Conservation (phyloP, 2,113 vertebrate species). For the Nanorana parkeri region DNA sequence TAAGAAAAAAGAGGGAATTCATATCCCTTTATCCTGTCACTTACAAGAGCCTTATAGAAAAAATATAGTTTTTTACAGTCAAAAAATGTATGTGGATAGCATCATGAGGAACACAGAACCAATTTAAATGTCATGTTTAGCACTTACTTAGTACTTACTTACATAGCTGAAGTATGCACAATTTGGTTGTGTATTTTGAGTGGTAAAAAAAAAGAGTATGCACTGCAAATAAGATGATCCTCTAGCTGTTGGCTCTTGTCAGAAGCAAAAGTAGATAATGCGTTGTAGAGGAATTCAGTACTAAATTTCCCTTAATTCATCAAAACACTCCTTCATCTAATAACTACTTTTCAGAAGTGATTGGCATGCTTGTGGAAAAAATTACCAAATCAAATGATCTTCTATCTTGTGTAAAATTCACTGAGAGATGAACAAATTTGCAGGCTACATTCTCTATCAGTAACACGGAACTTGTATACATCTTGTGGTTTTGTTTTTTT, state of each 20-base stretch:
- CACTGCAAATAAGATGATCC: slow-evolving; percentile 35
- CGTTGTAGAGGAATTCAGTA: slow-evolving; percentile 43
- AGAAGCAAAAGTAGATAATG: slow-evolving; percentile 50
- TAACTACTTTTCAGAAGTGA: slow-evolving; percentile 86
- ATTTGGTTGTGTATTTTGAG: slow-evolving; percentile 29
- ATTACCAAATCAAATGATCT: slow-evolving; percentile 88
- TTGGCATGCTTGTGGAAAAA: slow-evolving; percentile 86
- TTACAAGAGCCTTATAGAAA: too few species aligned
- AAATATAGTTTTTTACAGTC: not conserved
- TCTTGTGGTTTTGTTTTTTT: slow-evolving; percentile 9
- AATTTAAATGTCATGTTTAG: slow-evolving; percentile 5
- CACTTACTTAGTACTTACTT: slow-evolving; percentile 2
- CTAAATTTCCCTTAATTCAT: slow-evolving; percentile 82
- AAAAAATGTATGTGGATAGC: not conserved
- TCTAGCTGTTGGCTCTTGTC: slow-evolving; percentile 42
- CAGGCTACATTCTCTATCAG: slow-evolving; percentile 25
- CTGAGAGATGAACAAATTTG: slow-evolving; percentile 26
- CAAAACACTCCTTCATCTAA: slow-evolving; percentile 84
- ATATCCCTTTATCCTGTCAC: too few species aligned
- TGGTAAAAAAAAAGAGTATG: slow-evolving; percentile 27
- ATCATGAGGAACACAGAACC: not conserved
- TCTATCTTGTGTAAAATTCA: slow-evolving; percentile 76
- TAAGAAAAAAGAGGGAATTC: too few species aligned
- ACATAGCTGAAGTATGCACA: slow-evolving; percentile 24
- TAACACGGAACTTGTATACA: slow-evolving; percentile 11